Percentiles rank a stretch among this genome's conserved stretches.
Evolutionary conservation across 2,888 invertebrate species (phyloP).

Genomic region (Slavum lentiscoides): DNA sequence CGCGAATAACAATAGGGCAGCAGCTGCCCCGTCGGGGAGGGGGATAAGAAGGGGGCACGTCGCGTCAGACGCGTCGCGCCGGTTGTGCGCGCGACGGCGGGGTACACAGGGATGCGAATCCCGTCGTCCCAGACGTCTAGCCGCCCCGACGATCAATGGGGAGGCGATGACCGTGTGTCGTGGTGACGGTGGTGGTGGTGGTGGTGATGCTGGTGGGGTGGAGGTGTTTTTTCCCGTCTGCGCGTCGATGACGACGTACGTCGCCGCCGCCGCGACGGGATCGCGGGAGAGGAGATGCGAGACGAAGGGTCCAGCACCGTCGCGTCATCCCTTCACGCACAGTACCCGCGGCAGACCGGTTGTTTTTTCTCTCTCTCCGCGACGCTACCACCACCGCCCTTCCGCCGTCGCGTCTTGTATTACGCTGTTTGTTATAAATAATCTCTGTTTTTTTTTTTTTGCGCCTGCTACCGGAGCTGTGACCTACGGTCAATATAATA

Average conservation of each 20-base stretch:
- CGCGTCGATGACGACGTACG: conserved; percentile 15
- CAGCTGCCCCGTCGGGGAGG: conserved; percentile 21
- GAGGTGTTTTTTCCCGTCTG: conserved; percentile 20
- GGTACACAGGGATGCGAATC: conserved; percentile 37
- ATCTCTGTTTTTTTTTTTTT: not conserved
- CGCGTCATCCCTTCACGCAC: conserved; percentile 20
- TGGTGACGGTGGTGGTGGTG: no score
- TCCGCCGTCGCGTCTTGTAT: not conserved
- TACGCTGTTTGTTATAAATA: conserved; percentile 12
- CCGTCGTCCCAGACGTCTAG: conserved; percentile 52
- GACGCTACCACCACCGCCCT: not conserved
- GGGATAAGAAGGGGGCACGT: not conserved
- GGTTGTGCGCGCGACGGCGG: not conserved
- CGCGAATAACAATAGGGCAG: conserved; percentile 37
- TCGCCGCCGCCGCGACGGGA: not conserved
- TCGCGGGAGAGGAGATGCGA: conserved; percentile 4
- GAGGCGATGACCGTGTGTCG: not conserved
- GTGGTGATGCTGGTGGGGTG: not conserved
- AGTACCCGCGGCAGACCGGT: conserved; percentile 45
- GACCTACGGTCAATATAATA: conserved; percentile 50
- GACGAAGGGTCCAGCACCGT: conserved; percentile 26
- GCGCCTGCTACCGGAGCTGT: not conserved
- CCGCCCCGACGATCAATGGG: conserved; percentile 7
- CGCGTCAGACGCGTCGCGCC: conserved; percentile 43
- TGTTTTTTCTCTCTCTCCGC: conserved; percentile 5